Base-by-base conservation (phyloP, 2,797 vertebrate species). In the Melanotaenia nigrans region DNA sequence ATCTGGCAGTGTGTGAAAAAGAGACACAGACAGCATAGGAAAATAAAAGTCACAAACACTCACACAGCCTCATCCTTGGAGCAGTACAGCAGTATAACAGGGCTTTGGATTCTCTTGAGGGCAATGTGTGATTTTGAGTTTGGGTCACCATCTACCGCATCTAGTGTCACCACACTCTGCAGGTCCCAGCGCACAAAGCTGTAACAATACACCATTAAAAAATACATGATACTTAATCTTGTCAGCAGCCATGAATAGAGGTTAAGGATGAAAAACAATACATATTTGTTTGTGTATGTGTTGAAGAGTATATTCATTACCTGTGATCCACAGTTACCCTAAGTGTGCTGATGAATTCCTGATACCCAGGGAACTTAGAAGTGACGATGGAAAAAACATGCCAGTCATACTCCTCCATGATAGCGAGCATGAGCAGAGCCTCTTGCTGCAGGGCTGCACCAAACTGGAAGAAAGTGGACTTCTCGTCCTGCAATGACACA, bases 361-460 rank as follows among this genome's bases (percentile, higher is more conserved):
- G 94, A 87, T 97, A 97, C 35, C 97, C 98, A 0, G 98, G 98
- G 84, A 97, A 99, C 83, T 97, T 97, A 87, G 96, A 99, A 81
- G 98, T 99, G 84, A 99, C 97, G 54, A 99, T 92, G 51, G 98
- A 98, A 93, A 99, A 99, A 79, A 97, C 92, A 0, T 99, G 97
- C 98, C 98, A 99, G 94, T 99, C 98, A 2, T 99, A 99, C 90
- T 99, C 98, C 91, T 98, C 97, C 98, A 99, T 99, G 89, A 99
- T 97, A 82, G 96, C 92, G 67, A 99, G 85, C 97, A 99, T 99
- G 87, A 98, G 95, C 0, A 95, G 95, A 60, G 97, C 97, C 87
- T 99, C 97, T 85, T 99, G 98, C 87, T 98, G 97, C 86, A 99
- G 96, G 36, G 98, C 98, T 0, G 98, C 98, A 14, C 98, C 97